Base-by-base conservation (phyloP, 2,888 invertebrate species). In the Polyommatus iphigenia region DNA sequence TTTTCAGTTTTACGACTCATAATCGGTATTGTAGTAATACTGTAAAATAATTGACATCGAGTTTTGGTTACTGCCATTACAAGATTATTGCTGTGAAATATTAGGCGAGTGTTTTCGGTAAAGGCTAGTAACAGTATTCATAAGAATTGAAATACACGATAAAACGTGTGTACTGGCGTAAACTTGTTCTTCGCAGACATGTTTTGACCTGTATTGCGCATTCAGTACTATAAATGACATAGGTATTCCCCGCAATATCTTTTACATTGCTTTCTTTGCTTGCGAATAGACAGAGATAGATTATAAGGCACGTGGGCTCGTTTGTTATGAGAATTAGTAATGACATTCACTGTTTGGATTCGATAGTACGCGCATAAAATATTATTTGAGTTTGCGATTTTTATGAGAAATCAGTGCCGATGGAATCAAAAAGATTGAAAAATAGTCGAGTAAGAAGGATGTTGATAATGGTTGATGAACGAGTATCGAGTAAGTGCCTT, bases 271-370 rank as follows among this genome's bases (percentile, higher is more conserved):
- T 77, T 77, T 77, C 71, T 77, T 77, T 77, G 77, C 77, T 46
- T 77, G 77, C 71, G 67, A 77, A 71, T 77, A 77, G 77, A 77
- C 77, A 71, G 77, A 77, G 77, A 71, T 71, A 67, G 71, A 62
- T 62, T 57, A 76, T 59, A 57, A 57, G 67, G 76, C 57, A 24
- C 32, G n/a, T 57, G 62, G 59, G 57, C 59, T 76, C 32, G 76
- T 76, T 76, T 57, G 76, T 76, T 50, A 13, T 18, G 32, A 15
- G 59, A 76, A 59, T 36, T 24, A 57, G 59, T 59, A 59, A 59
- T 76, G 71, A 71, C 32, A 71, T 71, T 32, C 71, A 71, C 29
- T 71, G 32, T 32, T 71, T 71, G n/a, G 29, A 71, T 71, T 71
- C 36, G 71, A 20, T 20, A 71, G 71, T 71, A 32, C 71, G 71